Evolutionary conservation across 2,797 vertebrate genomes (phyloP).

Genomic region (Diplodus puntazzo): DNA sequence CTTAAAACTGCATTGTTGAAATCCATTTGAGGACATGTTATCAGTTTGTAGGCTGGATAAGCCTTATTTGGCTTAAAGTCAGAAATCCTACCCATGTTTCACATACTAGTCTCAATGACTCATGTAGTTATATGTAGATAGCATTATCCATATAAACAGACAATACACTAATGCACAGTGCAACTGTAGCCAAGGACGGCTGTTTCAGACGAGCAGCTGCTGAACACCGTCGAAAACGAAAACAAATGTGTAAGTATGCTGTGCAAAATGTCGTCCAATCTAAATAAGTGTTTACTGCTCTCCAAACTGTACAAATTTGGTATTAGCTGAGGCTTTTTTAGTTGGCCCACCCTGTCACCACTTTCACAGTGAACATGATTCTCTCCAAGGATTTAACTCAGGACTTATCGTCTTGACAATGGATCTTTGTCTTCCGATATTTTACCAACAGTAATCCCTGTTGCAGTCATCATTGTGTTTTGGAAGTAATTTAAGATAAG

Average conservation of each 20-base stretch:
- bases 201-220: constrained; percentile 39
- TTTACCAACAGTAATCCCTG: neutral
- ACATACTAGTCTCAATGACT: constrained; percentile 8
- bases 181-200: constrained; percentile 1
- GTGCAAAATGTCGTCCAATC: constrained; percentile 3
- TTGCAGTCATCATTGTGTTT: neutral
- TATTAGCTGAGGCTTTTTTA: neutral
- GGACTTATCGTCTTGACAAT: neutral
- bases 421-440: constrained; percentile 9
- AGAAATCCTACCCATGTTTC: constrained; percentile 4
- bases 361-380: constrained; percentile 16
- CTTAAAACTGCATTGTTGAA: constrained; percentile 28
- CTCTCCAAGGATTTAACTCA: constrained; percentile 35
- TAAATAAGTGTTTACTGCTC: constrained; percentile 13
- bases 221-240: constrained; percentile 29
- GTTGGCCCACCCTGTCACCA: constrained; percentile 11
- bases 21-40: constrained; percentile 20
- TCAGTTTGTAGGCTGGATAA: constrained; percentile 2
- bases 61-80: constrained; percentile 2
- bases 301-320: constrained; percentile 10
- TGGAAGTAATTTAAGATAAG: neutral
- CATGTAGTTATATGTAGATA: neutral
- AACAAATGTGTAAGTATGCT: neutral
- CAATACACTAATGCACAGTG: neutral
- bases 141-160: constrained; percentile 17